Conservation (phyloP, 2,888 invertebrate species). For the Gymnocheta viridis region DNA sequence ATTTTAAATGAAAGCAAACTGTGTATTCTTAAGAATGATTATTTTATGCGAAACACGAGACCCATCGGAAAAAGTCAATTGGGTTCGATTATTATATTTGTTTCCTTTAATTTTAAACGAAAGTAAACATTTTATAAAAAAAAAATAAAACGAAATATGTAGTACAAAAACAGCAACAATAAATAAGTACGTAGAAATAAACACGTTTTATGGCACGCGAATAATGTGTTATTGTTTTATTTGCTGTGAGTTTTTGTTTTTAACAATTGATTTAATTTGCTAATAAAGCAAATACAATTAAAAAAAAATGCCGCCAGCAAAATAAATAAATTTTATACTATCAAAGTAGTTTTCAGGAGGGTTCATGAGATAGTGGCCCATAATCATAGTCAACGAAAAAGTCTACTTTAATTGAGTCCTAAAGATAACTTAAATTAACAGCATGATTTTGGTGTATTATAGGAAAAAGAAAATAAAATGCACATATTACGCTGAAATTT, state of each 20-base stretch:
- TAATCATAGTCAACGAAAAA: too few relatives aligned
- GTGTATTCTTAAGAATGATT: background rate
- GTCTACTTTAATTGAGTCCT: too few relatives aligned
- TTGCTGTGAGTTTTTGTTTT: conserved; percentile 5
- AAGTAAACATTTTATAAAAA: conserved; percentile 53
- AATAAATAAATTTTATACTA: background rate
- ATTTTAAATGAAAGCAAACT: background rate
- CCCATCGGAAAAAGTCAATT: conserved; percentile 46
- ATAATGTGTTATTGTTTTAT: conserved; percentile 35
- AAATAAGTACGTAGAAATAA: conserved; percentile 33
- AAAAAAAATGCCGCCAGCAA: background rate
- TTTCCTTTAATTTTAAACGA: conserved; percentile 16
- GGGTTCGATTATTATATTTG: conserved; percentile 32
- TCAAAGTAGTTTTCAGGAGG: background rate
- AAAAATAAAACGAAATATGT: background rate
- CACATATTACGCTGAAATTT: too few relatives aligned
- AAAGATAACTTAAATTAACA: too few relatives aligned
- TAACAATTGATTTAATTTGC: conserved; percentile 43
- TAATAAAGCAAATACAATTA: background rate
- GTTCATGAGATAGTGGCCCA: background rate
- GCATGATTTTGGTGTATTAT: too few relatives aligned
- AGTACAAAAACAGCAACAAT: conserved; percentile 67
- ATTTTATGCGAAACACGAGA: conserved; percentile 1
- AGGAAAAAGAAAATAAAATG: too few relatives aligned
- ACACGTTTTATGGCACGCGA: conserved; percentile 76